Conservation (phyloP, 2,113 vertebrate species). For the Xenopus borealis region DNA sequence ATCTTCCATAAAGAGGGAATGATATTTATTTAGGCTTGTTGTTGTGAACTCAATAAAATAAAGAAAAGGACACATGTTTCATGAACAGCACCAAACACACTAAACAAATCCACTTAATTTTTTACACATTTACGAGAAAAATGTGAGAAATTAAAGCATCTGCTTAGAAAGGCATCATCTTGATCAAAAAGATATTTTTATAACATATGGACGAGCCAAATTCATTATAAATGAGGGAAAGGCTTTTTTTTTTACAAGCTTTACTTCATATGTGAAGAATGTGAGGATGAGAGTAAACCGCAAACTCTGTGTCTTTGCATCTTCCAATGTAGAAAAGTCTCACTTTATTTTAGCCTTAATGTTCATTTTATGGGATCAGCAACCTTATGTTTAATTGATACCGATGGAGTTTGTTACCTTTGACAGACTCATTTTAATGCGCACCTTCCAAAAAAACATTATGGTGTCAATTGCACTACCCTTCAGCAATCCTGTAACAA, state of each 20-base stretch:
- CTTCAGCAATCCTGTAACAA: slow-evolving; percentile 88
- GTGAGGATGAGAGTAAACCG: slow-evolving; percentile 60
- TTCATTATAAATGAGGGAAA: slow-evolving; percentile 71
- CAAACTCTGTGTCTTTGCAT: slow-evolving; percentile 71
- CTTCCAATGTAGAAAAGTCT: slow-evolving; percentile 72
- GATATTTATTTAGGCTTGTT: slow-evolving; percentile 64
- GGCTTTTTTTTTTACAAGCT: slow-evolving; percentile 71
- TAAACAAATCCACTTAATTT: slow-evolving; percentile 59
- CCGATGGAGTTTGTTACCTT: slow-evolving; percentile 64
- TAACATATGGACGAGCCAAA: slow-evolving; percentile 69
- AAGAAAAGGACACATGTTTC: slow-evolving; percentile 40
- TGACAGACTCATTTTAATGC: slow-evolving; percentile 78
- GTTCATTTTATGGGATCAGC: slow-evolving; percentile 70
- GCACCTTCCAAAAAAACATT: slow-evolving; percentile 71
- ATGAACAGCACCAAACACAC: slow-evolving; percentile 48
- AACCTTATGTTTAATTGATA: slow-evolving; percentile 71
- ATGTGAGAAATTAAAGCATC: slow-evolving; percentile 59
- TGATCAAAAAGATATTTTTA: slow-evolving; percentile 71
- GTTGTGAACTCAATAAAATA: slow-evolving; percentile 49
- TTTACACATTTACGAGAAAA: slow-evolving; percentile 58
- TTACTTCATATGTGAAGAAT: slow-evolving; percentile 72
- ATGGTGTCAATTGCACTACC: slow-evolving; percentile 81
- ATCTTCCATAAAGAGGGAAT: slow-evolving; percentile 53
- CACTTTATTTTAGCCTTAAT: slow-evolving; percentile 63
- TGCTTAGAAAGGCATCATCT: slow-evolving; percentile 65